These are phyloP conservation scores for Metallyticus violacea DNA, from an alignment of 2,888 invertebrate genomes.

Conservation along the genomic window DNA sequence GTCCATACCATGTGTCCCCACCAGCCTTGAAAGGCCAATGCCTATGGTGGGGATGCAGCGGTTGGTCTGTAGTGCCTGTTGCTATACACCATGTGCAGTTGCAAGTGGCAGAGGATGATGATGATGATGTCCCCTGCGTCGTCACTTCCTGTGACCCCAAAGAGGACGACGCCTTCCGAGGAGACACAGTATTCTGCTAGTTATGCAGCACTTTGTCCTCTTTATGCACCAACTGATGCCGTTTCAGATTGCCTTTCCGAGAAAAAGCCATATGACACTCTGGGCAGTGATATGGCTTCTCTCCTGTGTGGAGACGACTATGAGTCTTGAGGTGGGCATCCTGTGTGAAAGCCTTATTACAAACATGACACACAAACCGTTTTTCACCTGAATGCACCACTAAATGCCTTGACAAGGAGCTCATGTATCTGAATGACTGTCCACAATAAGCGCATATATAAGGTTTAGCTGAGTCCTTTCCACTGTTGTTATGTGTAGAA, in stretches of 20 bases:
- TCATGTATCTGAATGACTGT: constrained; percentile 5
- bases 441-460: not conserved
- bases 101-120: not conserved
- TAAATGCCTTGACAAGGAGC: constrained; percentile 3
- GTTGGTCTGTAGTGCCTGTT: not conserved
- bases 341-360: constrained; percentile 14
- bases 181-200: not conserved
- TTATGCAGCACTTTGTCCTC: not conserved
- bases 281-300: not conserved
- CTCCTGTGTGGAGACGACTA: not conserved
- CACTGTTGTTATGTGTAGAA: not conserved
- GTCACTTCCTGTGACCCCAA: not conserved
- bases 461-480: not conserved
- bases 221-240: not conserved
- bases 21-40: not conserved
- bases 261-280: constrained; percentile 1
- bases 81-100: not conserved
- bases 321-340: constrained; percentile 13
- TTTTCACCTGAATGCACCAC: constrained; percentile 16
- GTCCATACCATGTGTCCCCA: not conserved
- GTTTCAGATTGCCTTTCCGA: not conserved
- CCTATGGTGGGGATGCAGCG: not conserved
- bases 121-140: not conserved
- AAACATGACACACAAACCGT: constrained; percentile 3
- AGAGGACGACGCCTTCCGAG: not conserved